A percentile compares a stretch with the other conserved stretches of the same genome.
Evolutionary conservation across 1,140 invertebrate genomes (phyloP).

Genomic region (Brachionus plicatilis): DNA sequence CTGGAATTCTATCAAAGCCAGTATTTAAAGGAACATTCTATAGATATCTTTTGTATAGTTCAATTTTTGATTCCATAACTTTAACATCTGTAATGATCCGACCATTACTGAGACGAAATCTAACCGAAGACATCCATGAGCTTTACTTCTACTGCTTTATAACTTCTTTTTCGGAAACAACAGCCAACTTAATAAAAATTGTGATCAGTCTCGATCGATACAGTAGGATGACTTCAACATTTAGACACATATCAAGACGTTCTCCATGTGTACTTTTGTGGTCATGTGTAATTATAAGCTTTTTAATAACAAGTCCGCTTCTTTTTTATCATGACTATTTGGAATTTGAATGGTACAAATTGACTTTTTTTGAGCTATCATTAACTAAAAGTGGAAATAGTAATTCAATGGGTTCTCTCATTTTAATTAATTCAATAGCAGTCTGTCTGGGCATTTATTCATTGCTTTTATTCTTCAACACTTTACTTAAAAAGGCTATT

Average conservation of each 20-base stretch:
- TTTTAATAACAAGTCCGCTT: background rate
- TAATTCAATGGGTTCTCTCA: background rate
- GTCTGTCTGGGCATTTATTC: background rate
- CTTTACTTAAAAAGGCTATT: background rate
- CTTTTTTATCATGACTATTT: slow-evolving; percentile 13
- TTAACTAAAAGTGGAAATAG: background rate
- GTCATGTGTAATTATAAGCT: background rate
- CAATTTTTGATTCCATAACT: background rate
- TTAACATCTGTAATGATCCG: background rate
- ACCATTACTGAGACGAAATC: background rate
- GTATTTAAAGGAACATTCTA: slow-evolving; percentile 7
- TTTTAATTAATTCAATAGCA: background rate
- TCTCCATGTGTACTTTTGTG: background rate
- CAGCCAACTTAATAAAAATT: background rate
- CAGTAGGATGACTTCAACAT: background rate
- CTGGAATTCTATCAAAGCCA: slow-evolving; percentile 1
- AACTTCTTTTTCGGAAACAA: background rate
- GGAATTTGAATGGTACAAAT: slow-evolving; percentile 29
- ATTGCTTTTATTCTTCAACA: background rate
- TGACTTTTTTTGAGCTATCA: background rate
- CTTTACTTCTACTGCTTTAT: slow-evolving; percentile 14
- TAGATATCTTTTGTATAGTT: background rate
- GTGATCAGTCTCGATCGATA: background rate
- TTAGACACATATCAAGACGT: background rate
- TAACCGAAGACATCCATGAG: slow-evolving; percentile 17